Base-by-base conservation (phyloP, 2,888 invertebrate genomes). In the Latrodectus hesperus region DNA sequence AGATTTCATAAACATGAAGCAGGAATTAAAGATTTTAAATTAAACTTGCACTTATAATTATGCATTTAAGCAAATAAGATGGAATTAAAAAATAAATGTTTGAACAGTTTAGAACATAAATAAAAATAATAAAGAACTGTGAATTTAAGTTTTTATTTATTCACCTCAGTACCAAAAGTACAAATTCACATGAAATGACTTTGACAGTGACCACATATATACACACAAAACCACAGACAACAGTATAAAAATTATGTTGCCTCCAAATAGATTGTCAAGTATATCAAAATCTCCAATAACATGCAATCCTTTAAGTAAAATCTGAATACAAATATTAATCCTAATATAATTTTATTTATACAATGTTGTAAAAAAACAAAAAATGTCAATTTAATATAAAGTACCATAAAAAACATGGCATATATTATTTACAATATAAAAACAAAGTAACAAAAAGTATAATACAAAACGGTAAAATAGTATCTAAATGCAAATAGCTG, bases 81-180 rank as follows among this genome's bases (percentile, higher is more conserved):
- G 38, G 0, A 38, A 6, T 38, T 38, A 38, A 38, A 38, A 38
- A 38, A 38, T 38, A 38, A 38, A 3, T 38, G 4, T 38, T 38
- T 38, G 0, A 60, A 16, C 10, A 60, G 0, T 60, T 60, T 60
- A 16, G 16, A 9, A 60, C 6, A 60, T 6, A 60, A 60, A 60
- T 12, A 16, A 60, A 77, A 26, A 67, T 16, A 5, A 71, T 55
- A 71, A 71, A n/a, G 55, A 49, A 52, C 67, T 75, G n/a, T n/a
- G 60, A 49, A 65, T 78, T 53, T 60, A 53, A 78, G 64, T 75
- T 75, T 81, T 85, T 85, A 85, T 85, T 85, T 79, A 85, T 80
- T 79, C 79, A 85, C 85, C 85, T 74, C 68, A 70, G 85, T 85
- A 79, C 85, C 85, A 85, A 85, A 79, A 79, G 75, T 79, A 85